phyloP scores from a whole-genome alignment of 2,888 invertebrate genomes.

The Drosophila anomelani region DNA sequence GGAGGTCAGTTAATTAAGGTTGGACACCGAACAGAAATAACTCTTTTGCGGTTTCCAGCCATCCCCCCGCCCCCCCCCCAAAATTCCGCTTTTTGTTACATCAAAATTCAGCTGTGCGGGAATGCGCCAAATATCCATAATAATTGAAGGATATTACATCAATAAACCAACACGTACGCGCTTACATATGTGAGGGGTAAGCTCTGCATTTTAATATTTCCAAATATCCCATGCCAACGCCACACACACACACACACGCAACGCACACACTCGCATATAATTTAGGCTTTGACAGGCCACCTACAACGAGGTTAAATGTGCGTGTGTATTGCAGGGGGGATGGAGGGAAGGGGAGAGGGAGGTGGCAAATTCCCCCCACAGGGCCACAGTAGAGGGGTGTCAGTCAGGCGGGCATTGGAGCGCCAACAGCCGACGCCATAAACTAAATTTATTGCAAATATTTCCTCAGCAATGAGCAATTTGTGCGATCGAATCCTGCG shows the following conservation, averaged over 20 bases:
- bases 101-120: slow-evolving; percentile 62
- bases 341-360: no score
- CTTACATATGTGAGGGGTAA: slow-evolving; percentile 44
- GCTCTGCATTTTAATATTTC: slow-evolving; percentile 81
- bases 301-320: slow-evolving; percentile 49
- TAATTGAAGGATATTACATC: slow-evolving; percentile 83
- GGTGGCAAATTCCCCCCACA: neutral
- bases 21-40: slow-evolving; percentile 51
- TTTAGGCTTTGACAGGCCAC: slow-evolving; percentile 79
- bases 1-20: slow-evolving; percentile 73
- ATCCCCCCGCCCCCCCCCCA: neutral
- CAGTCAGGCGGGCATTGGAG: slow-evolving; percentile 62
- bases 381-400: slow-evolving; percentile 47
- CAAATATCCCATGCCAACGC: slow-evolving; percentile 60
- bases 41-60: slow-evolving; percentile 51
- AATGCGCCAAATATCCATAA: slow-evolving; percentile 82
- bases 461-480: slow-evolving; percentile 83
- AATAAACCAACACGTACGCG: slow-evolving; percentile 69
- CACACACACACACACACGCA: neutral
- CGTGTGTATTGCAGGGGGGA: slow-evolving; percentile 1
- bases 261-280: slow-evolving; percentile 77
- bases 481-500: slow-evolving; percentile 78
- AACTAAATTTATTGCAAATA: slow-evolving; percentile 84
- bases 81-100: slow-evolving; percentile 44
- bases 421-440: slow-evolving; percentile 73